Percentiles rank a stretch among this genome's conserved stretches.
These are phyloP conservation scores for Pangasius macronema DNA, from an alignment of 2,797 vertebrate genomes.

Conservation along the genomic window DNA sequence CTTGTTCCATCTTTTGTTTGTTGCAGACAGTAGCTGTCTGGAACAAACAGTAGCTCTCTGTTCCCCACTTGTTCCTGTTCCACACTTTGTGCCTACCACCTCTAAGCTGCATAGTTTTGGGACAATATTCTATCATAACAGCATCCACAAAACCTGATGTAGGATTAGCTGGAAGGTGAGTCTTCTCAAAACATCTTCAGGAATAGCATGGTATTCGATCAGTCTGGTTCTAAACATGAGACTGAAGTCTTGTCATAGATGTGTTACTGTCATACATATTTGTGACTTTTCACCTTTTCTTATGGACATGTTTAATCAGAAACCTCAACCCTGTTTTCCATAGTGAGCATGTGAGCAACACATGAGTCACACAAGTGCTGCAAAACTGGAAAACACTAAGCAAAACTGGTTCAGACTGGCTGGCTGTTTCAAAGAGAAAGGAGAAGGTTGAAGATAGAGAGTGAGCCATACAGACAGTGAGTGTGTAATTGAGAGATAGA, in stretches of 20 bases:
- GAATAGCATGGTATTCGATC: conserved; percentile 18
- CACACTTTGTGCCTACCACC: background rate
- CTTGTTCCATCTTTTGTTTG: background rate
- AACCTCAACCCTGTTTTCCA: conserved; percentile 10
- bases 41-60: background rate
- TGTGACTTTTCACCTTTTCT: conserved; percentile 31
- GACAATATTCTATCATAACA: background rate
- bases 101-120: background rate
- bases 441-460: conserved; percentile 41
- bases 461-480: conserved; percentile 8
- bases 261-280: conserved; percentile 58
- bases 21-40: background rate
- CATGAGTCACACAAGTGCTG: conserved; percentile 41
- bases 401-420: conserved; percentile 65
- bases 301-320: background rate
- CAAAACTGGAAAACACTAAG: conserved; percentile 54
- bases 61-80: background rate
- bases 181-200: background rate
- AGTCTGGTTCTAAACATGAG: conserved; percentile 56
- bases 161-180: background rate
- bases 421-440: conserved; percentile 13
- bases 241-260: conserved; percentile 51
- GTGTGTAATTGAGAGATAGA: conserved; percentile 34
- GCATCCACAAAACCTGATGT: background rate
- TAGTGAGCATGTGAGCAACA: conserved; percentile 23